Evolutionary conservation across 2,113 vertebrate species (phyloP).

Genomic region (Axis porcinus): DNA sequence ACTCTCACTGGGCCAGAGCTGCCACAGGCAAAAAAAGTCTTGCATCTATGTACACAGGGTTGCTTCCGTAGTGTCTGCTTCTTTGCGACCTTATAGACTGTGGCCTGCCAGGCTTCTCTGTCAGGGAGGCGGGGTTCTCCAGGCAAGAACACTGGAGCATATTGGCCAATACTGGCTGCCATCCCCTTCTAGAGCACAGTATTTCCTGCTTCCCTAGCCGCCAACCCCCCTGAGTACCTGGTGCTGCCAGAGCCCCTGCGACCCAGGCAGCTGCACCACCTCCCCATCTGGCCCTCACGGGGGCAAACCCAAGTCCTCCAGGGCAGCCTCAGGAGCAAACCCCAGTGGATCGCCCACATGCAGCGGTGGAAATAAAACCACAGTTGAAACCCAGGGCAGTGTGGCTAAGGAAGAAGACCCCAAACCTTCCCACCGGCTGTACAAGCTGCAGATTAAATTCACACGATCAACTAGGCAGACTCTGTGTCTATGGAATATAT

Average conservation of each 20-base stretch:
- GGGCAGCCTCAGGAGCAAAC: neutral
- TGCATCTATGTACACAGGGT: neutral
- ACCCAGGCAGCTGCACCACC: neutral
- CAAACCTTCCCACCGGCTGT: neutral
- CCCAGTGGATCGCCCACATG: neutral
- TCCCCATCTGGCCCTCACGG: neutral
- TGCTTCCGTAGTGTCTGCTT: fast-evolving
- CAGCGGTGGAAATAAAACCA: neutral
- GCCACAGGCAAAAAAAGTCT: neutral
- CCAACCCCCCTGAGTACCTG: neutral
- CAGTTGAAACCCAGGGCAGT: neutral
- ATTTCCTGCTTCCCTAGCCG: neutral
- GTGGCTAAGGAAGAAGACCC: neutral
- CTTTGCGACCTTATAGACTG: neutral
- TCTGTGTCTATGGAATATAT: neutral
- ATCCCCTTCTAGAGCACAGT: neutral
- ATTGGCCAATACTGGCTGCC: neutral
- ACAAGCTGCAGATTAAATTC: neutral
- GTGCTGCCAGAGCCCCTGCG: neutral
- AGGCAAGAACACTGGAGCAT: neutral
- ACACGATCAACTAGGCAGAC: neutral
- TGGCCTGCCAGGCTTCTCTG: neutral
- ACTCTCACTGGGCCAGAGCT: neutral
- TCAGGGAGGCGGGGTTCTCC: fast-evolving
- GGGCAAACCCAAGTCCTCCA: neutral